A percentile compares a stretch with the other conserved stretches of the same genome.
Conservation (phyloP, 1,140 invertebrate species). For the Steinernema feltiae region DNA sequence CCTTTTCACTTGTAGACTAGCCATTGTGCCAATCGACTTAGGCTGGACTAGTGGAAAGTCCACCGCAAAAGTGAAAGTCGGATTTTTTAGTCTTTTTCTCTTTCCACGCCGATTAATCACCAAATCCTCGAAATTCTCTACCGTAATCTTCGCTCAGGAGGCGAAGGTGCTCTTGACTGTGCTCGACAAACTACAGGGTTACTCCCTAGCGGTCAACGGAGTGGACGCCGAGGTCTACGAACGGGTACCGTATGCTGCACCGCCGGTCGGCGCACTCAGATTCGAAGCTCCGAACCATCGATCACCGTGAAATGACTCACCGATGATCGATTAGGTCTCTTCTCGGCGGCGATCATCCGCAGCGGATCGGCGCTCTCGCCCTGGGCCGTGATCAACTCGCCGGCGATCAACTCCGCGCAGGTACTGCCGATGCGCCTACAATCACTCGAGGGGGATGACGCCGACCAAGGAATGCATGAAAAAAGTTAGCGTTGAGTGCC, state of each 20-base stretch:
- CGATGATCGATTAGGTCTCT: neutral
- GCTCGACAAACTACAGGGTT: neutral
- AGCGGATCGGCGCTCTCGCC: constrained; percentile 20
- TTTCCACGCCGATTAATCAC: no score
- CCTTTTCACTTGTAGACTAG: no score
- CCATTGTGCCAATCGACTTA: no score
- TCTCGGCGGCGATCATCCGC: constrained; percentile 7
- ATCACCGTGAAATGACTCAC: neutral
- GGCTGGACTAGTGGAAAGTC: no score
- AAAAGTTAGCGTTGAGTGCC: neutral
- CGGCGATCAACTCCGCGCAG: constrained; percentile 5
- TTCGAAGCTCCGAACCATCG: neutral
- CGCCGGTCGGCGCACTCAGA: neutral
- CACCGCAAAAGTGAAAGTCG: no score
- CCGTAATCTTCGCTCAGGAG: neutral
- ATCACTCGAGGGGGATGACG: constrained; percentile 13
- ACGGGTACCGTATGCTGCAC: neutral
- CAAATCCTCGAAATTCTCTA: no score
- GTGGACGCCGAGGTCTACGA: neutral
- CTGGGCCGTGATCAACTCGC: constrained; percentile 8
- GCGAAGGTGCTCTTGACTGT: neutral
- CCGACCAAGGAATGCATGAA: constrained; percentile 16
- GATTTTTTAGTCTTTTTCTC: no score
- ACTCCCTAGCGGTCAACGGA: neutral
- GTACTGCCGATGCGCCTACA: neutral